Base-by-base conservation (phyloP, 2,888 invertebrate species). In the Orchestes rusci region DNA sequence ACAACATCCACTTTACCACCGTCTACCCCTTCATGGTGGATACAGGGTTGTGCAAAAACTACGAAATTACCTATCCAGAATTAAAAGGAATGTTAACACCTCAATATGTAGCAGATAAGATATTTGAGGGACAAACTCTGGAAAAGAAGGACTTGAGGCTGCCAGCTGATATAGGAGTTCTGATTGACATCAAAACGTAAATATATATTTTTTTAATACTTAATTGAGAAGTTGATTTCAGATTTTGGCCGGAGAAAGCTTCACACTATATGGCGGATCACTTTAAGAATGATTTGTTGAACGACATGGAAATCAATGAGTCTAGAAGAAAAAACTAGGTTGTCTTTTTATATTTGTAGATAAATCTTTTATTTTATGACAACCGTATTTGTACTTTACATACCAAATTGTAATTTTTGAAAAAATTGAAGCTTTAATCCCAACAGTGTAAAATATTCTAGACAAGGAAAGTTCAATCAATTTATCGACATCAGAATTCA, bases 1-100 rank as follows among this genome's bases (percentile, higher is more conserved):
- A 63, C 42, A 65, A 79, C 73, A 77, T 95, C 37, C 80, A 85
- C 57, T 73, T 87, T 49, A 93, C 94, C 1, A 80, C 82, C 2
- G 79, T 94, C 50, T 92, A 79, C 63, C 93, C 94, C 0, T 90
- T 84, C 67, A 89, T 92, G 70, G 86, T 90, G 17, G 82, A 88
- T 63, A 92, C 91, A 0, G 90, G 89, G 0, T 71, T 92, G 16
- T 84, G 87, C 64, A 84, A 85, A 66, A 82, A 79, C 52, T 84
- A 85, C 4, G 45, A 51, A 19, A 39, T 51, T 4, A 43, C 42
- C 8, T 43, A 43, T 32, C 37, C 45, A 29, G 13, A 4, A 2
- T 2, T 45, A 4, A 29, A 15, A 2, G 16, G 34, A n/a, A 27
- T 51, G 19, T 17, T 48, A 12, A 45, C 42, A 33, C 37, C 48